Evolutionary conservation across 2,113 vertebrate genomes (phyloP).

Genomic region (Kobus ellipsiprymnus): DNA sequence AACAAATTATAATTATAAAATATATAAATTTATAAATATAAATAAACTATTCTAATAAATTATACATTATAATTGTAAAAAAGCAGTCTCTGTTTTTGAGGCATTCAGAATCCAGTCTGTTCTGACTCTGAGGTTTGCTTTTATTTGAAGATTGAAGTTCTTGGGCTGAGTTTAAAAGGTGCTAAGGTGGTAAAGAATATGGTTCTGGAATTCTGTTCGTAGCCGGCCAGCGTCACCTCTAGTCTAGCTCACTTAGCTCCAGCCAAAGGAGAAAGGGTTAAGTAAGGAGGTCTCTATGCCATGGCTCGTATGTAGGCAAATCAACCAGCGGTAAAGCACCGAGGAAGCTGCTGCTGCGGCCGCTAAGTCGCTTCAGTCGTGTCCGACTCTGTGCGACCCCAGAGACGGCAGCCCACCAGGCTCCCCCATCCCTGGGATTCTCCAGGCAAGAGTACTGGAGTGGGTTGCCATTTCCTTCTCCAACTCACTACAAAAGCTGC

Average conservation of each 20-base stretch:
- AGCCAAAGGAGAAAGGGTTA: not conserved
- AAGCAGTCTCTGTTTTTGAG: not conserved
- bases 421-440: too few relatives aligned
- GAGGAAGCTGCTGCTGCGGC: conserved; percentile 66
- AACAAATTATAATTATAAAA: not conserved
- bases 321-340: conserved; percentile 81
- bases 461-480: too few relatives aligned
- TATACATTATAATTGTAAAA: not conserved
- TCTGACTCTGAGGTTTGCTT: not conserved
- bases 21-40: not conserved
- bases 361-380: too few relatives aligned
- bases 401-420: too few relatives aligned
- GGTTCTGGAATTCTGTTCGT: not conserved
- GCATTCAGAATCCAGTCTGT: not conserved
- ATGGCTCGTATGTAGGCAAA: conserved; percentile 44
- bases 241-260: not conserved
- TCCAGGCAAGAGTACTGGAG: too few relatives aligned
- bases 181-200: not conserved
- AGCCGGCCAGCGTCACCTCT: not conserved
- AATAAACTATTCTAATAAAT: not conserved
- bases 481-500: conserved; percentile 83
- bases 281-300: not conserved
- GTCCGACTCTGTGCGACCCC: too few relatives aligned
- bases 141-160: not conserved
- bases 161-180: not conserved